Evolutionary conservation across 2,888 invertebrate genomes (phyloP).

Genomic region (Bombyx huttoni): DNA sequence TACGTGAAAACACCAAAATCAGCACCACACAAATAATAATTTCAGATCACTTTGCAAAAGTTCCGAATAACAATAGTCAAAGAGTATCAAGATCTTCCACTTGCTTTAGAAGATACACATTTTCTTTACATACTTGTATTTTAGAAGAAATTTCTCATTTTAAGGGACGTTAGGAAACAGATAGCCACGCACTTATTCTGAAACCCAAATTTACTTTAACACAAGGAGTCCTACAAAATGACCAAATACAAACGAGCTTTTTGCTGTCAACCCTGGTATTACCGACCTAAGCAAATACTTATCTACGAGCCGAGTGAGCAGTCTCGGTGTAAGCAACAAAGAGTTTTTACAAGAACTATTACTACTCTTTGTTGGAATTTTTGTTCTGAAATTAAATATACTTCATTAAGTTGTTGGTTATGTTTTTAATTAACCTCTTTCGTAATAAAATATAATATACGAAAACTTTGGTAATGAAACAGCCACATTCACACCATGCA

Average conservation of each 20-base stretch:
- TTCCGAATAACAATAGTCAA: too few relatives aligned
- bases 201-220: conserved; percentile 30
- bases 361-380: background rate
- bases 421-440: too few relatives aligned
- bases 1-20: too few relatives aligned
- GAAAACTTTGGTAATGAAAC: too few relatives aligned
- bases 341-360: conserved; percentile 1
- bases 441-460: too few relatives aligned
- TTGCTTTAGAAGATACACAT: too few relatives aligned
- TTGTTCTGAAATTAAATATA: background rate
- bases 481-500: too few relatives aligned
- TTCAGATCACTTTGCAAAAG: too few relatives aligned
- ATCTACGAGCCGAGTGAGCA: conserved; percentile 17
- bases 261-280: conserved; percentile 14
- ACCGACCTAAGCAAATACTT: conserved; percentile 26
- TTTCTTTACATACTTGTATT: too few relatives aligned
- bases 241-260: conserved; percentile 25
- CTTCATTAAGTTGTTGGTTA: background rate
- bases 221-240: conserved; percentile 30
- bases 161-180: background rate
- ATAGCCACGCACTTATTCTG: conserved; percentile 17
- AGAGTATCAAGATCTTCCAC: too few relatives aligned
- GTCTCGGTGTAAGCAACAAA: conserved; percentile 6
- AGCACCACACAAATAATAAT: too few relatives aligned
- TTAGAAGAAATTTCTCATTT: too few relatives aligned